Evolutionary conservation across 1,140 invertebrate species (phyloP).

Genomic region (Listronotus oregonensis): DNA sequence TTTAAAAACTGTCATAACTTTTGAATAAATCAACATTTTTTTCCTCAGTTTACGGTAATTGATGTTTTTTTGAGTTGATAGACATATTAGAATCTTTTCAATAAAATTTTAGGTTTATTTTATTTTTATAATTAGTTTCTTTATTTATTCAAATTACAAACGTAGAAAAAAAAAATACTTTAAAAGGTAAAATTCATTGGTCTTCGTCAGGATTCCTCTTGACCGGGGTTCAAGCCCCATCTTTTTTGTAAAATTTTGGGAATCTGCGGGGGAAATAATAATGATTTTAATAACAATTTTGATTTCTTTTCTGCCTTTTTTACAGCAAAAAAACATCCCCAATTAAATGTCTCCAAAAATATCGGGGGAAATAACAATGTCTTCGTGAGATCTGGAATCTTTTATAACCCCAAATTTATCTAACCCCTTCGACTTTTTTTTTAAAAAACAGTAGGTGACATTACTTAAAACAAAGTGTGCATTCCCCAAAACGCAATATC

Average conservation of each 20-base stretch:
- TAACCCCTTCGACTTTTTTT: conserved; percentile 43
- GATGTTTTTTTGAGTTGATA: too few relatives aligned
- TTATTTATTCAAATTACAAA: too few relatives aligned
- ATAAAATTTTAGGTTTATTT: too few relatives aligned
- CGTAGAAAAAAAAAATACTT: too few relatives aligned
- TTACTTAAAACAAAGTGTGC: conserved; percentile 12
- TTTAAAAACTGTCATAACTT: too few relatives aligned
- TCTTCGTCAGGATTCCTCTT: too few relatives aligned
- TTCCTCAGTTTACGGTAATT: too few relatives aligned
- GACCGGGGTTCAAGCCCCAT: background rate
- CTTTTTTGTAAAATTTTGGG: conserved; percentile 16
- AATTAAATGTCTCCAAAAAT: conserved; percentile 8
- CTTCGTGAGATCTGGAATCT: conserved; percentile 47
- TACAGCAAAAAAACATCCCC: conserved; percentile 7
- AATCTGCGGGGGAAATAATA: conserved; percentile 21
- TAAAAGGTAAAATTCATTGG: too few relatives aligned
- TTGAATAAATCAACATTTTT: too few relatives aligned
- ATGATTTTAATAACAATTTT: conserved; percentile 23
- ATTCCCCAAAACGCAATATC: conserved; percentile 44
- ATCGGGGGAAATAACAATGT: conserved; percentile 34
- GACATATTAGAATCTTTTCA: too few relatives aligned
- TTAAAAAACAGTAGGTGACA: conserved; percentile 35
- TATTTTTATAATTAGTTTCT: too few relatives aligned
- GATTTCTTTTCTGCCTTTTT: conserved; percentile 2
- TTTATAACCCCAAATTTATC: conserved; percentile 44